phyloP scores from a whole-genome alignment of 2,113 vertebrate genomes.

The Brachyhypopomus occidentalis region DNA sequence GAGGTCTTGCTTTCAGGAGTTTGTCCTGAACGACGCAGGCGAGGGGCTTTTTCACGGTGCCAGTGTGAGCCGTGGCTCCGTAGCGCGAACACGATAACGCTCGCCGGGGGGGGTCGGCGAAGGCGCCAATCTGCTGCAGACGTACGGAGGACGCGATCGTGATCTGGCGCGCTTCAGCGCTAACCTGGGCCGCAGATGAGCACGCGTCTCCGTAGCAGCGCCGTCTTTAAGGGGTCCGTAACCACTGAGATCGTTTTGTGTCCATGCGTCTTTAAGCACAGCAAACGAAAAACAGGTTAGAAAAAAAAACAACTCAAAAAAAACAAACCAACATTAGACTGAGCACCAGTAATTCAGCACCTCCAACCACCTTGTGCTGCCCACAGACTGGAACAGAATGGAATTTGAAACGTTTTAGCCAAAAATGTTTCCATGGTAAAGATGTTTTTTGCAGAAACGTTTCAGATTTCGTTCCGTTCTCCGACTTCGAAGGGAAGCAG shows the following conservation, averaged over 20 bases:
- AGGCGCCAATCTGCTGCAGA: too few relatives aligned
- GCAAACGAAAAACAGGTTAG: background rate
- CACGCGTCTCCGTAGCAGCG: background rate
- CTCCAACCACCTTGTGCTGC: background rate
- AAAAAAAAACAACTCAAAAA: background rate
- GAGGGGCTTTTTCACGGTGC: too few relatives aligned
- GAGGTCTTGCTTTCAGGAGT: background rate
- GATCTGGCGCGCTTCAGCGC: background rate
- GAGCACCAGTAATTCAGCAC: background rate
- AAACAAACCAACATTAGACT: background rate
- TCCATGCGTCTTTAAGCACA: background rate
- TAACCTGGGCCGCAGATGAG: background rate
- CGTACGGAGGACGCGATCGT: background rate
- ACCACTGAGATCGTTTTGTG: background rate
- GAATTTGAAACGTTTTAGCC: slow-evolving; percentile 87
- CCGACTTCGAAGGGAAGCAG: slow-evolving; percentile 58
- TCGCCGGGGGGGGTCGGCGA: too few relatives aligned
- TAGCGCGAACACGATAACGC: too few relatives aligned
- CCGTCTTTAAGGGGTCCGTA: background rate
- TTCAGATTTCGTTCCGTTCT: slow-evolving; percentile 83
- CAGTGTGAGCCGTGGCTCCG: too few relatives aligned
- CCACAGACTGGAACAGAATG: slow-evolving; percentile 71
- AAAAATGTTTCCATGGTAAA: slow-evolving; percentile 83
- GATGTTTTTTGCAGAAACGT: slow-evolving; percentile 87
- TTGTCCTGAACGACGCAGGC: background rate